phyloP scores from a whole-genome alignment of 2,888 invertebrate species.

The Acrobasis repandana region DNA sequence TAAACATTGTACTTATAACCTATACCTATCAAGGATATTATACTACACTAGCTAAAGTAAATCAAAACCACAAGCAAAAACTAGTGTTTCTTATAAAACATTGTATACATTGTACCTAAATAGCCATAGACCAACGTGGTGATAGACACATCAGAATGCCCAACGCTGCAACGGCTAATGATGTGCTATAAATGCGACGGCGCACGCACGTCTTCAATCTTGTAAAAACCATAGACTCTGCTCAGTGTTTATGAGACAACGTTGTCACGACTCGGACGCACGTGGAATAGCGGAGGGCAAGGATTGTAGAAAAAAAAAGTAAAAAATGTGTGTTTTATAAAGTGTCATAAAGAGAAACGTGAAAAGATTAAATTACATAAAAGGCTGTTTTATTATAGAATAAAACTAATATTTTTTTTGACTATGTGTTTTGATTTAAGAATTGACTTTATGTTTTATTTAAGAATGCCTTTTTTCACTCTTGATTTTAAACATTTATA shows the following conservation, averaged over 20 bases:
- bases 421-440: too few species aligned
- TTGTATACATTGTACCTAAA: background rate
- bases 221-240: conserved; percentile 13
- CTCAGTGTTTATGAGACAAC: conserved; percentile 16
- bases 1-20: too few species aligned
- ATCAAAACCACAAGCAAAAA: background rate
- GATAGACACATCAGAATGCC: conserved; percentile 16
- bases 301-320: background rate
- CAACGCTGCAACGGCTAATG: conserved; percentile 7
- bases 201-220: conserved; percentile 16
- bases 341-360: background rate
- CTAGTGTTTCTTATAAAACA: background rate
- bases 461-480: too few species aligned
- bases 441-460: too few species aligned
- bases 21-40: too few species aligned
- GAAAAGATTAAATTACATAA: background rate
- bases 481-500: too few species aligned
- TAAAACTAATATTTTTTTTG: too few species aligned
- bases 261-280: conserved; percentile 14
- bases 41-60: background rate
- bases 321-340: background rate
- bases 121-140: conserved; percentile 6
- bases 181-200: conserved; percentile 15
- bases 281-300: conserved; percentile 11
- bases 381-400: too few species aligned